phyloP scores from a whole-genome alignment of 2,888 invertebrate species.

The Phengaris alcon region DNA sequence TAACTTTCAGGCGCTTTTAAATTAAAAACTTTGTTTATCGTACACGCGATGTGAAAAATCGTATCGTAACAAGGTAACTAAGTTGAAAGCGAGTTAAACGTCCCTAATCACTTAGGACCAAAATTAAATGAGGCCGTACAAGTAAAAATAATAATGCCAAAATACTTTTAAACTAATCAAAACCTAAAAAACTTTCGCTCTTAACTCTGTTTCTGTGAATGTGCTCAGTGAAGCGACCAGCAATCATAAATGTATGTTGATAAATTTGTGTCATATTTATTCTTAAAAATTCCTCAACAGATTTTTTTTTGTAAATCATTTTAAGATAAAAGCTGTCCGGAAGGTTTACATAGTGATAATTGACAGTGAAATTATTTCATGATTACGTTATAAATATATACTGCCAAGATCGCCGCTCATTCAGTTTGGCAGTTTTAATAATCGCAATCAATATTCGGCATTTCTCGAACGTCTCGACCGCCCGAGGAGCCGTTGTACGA shows the following conservation, averaged over 20 bases:
- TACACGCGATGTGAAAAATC: neutral
- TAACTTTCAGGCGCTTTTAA: neutral
- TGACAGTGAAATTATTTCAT: constrained; percentile 8
- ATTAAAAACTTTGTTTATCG: neutral
- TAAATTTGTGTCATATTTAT: constrained; percentile 9
- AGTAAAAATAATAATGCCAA: neutral
- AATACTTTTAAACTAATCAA: neutral
- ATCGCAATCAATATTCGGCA: constrained; percentile 16
- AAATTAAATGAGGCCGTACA: neutral
- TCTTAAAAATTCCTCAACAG: neutral
- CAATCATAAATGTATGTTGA: neutral
- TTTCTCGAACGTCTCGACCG: neutral
- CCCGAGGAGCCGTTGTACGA: neutral
- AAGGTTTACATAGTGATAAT: neutral
- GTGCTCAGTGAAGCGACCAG: neutral
- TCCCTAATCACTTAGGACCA: neutral
- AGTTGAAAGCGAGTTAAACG: neutral
- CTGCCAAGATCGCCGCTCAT: neutral
- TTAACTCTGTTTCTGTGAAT: constrained; percentile 1
- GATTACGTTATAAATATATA: constrained; percentile 18
- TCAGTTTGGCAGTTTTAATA: constrained; percentile 23
- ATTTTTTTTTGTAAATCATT: neutral
- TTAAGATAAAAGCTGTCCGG: constrained; percentile 10
- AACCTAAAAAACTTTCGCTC: neutral
- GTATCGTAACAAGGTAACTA: neutral